phyloP scores from a whole-genome alignment of 2,113 vertebrate species.

The Xiphorhynchus elegans region DNA sequence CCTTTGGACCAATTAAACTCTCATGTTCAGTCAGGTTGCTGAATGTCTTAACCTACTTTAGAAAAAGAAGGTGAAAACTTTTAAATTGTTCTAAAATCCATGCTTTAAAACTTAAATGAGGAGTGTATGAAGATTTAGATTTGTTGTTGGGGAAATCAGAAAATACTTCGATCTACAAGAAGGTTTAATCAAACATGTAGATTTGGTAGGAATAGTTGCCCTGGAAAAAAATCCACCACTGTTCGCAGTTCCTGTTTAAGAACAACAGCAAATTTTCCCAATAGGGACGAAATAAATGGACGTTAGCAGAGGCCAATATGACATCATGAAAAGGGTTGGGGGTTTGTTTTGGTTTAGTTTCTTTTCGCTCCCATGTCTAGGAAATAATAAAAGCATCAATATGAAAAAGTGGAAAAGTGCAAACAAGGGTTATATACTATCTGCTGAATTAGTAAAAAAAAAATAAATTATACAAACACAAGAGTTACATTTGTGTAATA shows the following conservation, averaged over 20 bases:
- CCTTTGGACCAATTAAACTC: not conserved
- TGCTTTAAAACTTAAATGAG: not conserved
- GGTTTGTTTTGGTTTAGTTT: not conserved
- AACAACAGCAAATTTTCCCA: not conserved
- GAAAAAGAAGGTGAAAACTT: not conserved
- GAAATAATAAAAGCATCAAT: not conserved
- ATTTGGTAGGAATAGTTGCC: not conserved
- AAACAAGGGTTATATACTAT: not conserved
- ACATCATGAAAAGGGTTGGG: not conserved
- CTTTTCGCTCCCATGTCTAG: not conserved
- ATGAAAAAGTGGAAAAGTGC: not conserved
- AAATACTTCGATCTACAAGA: not conserved
- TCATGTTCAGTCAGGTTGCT: not conserved
- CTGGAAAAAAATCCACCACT: not conserved
- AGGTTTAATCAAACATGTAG: not conserved
- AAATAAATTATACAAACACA: not conserved
- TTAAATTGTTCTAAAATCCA: not conserved
- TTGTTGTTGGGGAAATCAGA: not conserved
- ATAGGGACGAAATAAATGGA: not conserved
- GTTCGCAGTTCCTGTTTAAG: not conserved
- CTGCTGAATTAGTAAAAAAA: not conserved
- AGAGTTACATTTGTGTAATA: not conserved
- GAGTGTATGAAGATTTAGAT: not conserved
- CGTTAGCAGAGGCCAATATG: not conserved
- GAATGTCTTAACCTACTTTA: not conserved